These are phyloP conservation scores for Dreissena rostriformis DNA, from an alignment of 1,140 invertebrate genomes.

Conservation along the genomic window DNA sequence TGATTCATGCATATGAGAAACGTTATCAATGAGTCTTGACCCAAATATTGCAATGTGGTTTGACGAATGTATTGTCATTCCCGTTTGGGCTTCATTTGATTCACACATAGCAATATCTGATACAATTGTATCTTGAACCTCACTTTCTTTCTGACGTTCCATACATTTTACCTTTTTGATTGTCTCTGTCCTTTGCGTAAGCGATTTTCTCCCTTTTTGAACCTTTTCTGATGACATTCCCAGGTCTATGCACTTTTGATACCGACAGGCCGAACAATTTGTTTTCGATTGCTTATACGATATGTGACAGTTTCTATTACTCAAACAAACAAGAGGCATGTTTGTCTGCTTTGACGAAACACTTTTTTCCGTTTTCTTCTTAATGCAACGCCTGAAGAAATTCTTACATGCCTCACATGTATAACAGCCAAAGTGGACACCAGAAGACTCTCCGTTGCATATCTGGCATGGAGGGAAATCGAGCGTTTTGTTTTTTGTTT, in stretches of 20 bases:
- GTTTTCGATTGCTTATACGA: conserved; percentile 61
- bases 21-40: no score
- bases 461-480: conserved; percentile 78
- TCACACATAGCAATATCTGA: no score
- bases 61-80: no score
- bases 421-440: conserved; percentile 82
- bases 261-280: conserved; percentile 74
- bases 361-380: conserved; percentile 56
- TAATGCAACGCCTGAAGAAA: conserved; percentile 75
- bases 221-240: conserved; percentile 44
- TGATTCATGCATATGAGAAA: no score
- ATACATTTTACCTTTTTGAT: conserved; percentile 29
- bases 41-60: no score
- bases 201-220: conserved; percentile 34
- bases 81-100: no score
- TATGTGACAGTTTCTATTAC: conserved; percentile 68
- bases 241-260: conserved; percentile 47
- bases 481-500: conserved; percentile 2
- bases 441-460: conserved; percentile 81
- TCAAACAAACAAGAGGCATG: conserved; percentile 67
- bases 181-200: conserved; percentile 33
- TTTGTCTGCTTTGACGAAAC: neutral
- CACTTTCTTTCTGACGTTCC: neutral
- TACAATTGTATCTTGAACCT: no score
- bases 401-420: conserved; percentile 83